Conservation (phyloP, 2,888 invertebrate species). For the Lithosia quadra region DNA sequence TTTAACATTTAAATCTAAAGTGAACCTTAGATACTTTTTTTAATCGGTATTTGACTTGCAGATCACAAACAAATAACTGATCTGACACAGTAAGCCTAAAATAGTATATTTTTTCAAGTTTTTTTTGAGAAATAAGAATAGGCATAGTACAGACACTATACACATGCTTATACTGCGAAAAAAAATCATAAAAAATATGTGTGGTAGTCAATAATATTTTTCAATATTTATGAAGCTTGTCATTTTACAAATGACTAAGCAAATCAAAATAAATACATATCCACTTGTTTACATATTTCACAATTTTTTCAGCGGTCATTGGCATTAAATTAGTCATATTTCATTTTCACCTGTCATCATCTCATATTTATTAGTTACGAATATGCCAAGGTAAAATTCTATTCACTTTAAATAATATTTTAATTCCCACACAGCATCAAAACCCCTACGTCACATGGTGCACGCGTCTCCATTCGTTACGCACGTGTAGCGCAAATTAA, state of each 20-base stretch:
- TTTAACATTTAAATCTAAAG: too few relatives aligned
- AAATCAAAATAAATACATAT: too few relatives aligned
- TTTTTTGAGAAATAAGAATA: too few relatives aligned
- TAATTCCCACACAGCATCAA: conserved; percentile 45
- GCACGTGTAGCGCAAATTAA: conserved; percentile 83
- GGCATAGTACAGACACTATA: too few relatives aligned
- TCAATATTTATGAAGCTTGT: not conserved
- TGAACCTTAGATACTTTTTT: too few relatives aligned
- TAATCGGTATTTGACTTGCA: too few relatives aligned
- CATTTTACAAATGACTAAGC: not conserved
- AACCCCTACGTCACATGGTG: conserved; percentile 48
- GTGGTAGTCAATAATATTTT: too few relatives aligned
- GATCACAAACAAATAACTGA: too few relatives aligned
- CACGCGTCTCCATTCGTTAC: conserved; percentile 78
- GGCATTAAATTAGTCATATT: not conserved
- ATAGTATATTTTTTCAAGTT: not conserved
- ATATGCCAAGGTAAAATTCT: not conserved
- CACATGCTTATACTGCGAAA: too few relatives aligned
- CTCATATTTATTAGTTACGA: conserved; percentile 4
- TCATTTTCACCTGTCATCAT: conserved; percentile 2
- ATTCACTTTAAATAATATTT: conserved; percentile 33
- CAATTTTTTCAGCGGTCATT: not conserved
- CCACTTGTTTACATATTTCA: too few relatives aligned
- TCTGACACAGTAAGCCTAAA: too few relatives aligned
- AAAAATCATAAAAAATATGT: too few relatives aligned